These are phyloP conservation scores for Motacilla tschutschensis DNA, from an alignment of 2,113 vertebrate genomes.

Conservation along the genomic window DNA sequence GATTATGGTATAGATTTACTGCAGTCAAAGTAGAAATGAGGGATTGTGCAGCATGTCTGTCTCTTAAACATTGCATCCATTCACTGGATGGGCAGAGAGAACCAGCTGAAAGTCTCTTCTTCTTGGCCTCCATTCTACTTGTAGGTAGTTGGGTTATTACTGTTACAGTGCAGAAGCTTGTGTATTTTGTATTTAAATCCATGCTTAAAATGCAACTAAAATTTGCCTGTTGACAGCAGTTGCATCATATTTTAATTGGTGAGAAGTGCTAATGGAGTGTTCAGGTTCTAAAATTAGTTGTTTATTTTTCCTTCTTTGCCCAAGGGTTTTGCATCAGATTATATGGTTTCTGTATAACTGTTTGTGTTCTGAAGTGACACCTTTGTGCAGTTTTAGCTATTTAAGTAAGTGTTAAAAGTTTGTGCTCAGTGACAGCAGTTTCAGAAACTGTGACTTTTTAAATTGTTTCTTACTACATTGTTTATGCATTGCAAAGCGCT, in stretches of 20 bases:
- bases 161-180: not conserved
- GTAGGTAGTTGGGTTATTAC: not conserved
- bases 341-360: conserved; percentile 49
- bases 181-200: conserved; percentile 8
- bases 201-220: conserved; percentile 23
- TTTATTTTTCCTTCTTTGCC: conserved; percentile 74
- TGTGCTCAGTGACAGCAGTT: conserved; percentile 44
- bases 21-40: not conserved
- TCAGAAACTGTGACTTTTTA: conserved; percentile 61
- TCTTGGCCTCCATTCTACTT: not conserved
- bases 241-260: conserved; percentile 78
- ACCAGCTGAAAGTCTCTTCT: not conserved
- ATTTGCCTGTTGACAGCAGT: conserved; percentile 60
- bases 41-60: not conserved
- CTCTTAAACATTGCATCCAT: not conserved
- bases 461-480: conserved; percentile 55
- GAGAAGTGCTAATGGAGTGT: conserved; percentile 58
- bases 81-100: not conserved
- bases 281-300: conserved; percentile 74
- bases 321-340: conserved; percentile 78
- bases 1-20: not conserved
- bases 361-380: conserved; percentile 66
- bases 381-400: conserved; percentile 66
- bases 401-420: conserved; percentile 68
- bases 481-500: conserved; percentile 55